Conservation (phyloP, 2,888 invertebrate species). For the Dryobotodes eremita region DNA sequence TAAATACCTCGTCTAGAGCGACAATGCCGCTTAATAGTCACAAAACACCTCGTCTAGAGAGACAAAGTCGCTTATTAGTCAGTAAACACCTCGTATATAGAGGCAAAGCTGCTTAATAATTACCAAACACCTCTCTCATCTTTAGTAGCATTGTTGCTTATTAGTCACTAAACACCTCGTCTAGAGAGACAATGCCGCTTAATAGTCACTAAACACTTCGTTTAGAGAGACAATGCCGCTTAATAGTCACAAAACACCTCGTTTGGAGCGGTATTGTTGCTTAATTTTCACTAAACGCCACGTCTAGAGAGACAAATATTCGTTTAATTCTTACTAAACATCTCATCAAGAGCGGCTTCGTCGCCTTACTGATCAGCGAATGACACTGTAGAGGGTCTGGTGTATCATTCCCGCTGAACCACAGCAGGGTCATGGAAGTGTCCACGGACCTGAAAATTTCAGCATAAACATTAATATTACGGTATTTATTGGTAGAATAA, state of each 20-base stretch:
- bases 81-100: neutral
- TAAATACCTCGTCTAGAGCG: neutral
- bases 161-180: neutral
- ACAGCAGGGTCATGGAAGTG: slow-evolving; percentile 57
- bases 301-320: too few relatives aligned
- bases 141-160: neutral
- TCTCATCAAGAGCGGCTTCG: neutral
- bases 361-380: slow-evolving; percentile 48
- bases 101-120: neutral
- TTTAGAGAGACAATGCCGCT: too few relatives aligned
- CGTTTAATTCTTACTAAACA: neutral
- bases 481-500: neutral
- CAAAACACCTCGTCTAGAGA: neutral
- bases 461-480: slow-evolving; percentile 6
- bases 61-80: neutral
- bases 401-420: slow-evolving; percentile 57
- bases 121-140: neutral
- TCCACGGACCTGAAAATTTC: slow-evolving; percentile 59
- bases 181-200: neutral
- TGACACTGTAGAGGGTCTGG: slow-evolving; percentile 53
- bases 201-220: too few relatives aligned
- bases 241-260: too few relatives aligned
- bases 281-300: neutral
- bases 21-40: too few relatives aligned
- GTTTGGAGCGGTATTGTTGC: neutral